Conservation (phyloP, 2,797 vertebrate genomes). For the Nyctibius grandis region DNA sequence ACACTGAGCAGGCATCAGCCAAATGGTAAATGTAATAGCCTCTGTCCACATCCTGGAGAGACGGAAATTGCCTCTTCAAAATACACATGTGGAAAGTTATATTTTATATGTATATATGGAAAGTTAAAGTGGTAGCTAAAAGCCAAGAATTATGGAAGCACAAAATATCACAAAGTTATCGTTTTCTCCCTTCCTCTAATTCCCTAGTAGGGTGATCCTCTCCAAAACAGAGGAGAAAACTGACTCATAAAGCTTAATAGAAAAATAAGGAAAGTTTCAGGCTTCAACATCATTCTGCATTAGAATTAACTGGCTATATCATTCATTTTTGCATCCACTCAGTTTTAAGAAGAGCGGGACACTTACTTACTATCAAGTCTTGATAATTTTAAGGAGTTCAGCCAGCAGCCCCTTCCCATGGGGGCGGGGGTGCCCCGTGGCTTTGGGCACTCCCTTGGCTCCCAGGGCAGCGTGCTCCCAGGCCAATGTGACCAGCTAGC, state of each 20-base stretch:
- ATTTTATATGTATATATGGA: neutral
- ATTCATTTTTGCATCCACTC: neutral
- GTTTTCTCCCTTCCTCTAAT: neutral
- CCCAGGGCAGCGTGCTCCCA: fast-evolving
- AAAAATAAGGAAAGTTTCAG: neutral
- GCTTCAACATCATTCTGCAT: neutral
- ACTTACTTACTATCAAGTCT: neutral
- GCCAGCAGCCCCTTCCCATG: neutral
- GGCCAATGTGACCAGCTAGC: neutral
- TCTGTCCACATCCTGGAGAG: neutral
- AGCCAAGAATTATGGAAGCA: neutral
- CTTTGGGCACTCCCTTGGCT: fast-evolving
- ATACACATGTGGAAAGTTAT: neutral
- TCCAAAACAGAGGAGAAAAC: neutral
- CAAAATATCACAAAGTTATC: neutral
- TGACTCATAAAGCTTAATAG: neutral
- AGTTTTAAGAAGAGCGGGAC: neutral
- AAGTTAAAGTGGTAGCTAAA: neutral
- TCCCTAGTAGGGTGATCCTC: neutral
- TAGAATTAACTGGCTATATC: neutral
- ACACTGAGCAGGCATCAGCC: neutral
- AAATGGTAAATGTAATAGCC: neutral
- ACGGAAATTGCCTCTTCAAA: neutral
- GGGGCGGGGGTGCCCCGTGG: fast-evolving
- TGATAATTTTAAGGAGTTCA: neutral